Conservation (phyloP, 2,797 vertebrate species). For the Helicolenus hilgendorfi region DNA sequence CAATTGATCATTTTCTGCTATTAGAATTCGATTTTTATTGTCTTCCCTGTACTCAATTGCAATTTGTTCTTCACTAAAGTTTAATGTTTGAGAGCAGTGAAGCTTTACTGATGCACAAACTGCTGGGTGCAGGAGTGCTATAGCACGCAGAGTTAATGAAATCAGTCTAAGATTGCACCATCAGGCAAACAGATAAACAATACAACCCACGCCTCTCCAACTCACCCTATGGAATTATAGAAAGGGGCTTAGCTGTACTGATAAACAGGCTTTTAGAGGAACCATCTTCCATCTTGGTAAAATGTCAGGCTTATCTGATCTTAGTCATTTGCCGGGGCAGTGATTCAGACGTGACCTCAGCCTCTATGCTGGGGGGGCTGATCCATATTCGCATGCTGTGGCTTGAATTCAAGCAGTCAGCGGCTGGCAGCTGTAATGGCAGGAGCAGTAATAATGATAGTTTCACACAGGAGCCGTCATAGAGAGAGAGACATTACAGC, state of each 20-base stretch:
- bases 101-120: slow-evolving; percentile 47
- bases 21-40: neutral
- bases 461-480: slow-evolving; percentile 42
- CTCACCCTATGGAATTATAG: slow-evolving; percentile 1
- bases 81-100: slow-evolving; percentile 4
- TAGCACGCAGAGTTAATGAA: slow-evolving; percentile 46
- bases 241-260: neutral
- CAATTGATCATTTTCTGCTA: slow-evolving; percentile 19
- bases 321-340: slow-evolving; percentile 20
- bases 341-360: slow-evolving; percentile 68
- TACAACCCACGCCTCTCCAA: neutral
- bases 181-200: slow-evolving; percentile 47
- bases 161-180: slow-evolving; percentile 26
- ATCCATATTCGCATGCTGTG: slow-evolving; percentile 41
- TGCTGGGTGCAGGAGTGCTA: slow-evolving; percentile 36
- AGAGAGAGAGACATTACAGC: slow-evolving; percentile 26
- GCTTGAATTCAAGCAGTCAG: slow-evolving; percentile 48
- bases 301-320: slow-evolving; percentile 45
- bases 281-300: neutral
- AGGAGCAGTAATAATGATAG: slow-evolving; percentile 51
- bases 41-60: neutral
- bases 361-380: slow-evolving; percentile 2
- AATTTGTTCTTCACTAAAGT: slow-evolving; percentile 31
- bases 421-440: slow-evolving; percentile 48
- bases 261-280: slow-evolving; percentile 8